Conservation (phyloP, 2,113 vertebrate genomes). For the Microtus pennsylvanicus region DNA sequence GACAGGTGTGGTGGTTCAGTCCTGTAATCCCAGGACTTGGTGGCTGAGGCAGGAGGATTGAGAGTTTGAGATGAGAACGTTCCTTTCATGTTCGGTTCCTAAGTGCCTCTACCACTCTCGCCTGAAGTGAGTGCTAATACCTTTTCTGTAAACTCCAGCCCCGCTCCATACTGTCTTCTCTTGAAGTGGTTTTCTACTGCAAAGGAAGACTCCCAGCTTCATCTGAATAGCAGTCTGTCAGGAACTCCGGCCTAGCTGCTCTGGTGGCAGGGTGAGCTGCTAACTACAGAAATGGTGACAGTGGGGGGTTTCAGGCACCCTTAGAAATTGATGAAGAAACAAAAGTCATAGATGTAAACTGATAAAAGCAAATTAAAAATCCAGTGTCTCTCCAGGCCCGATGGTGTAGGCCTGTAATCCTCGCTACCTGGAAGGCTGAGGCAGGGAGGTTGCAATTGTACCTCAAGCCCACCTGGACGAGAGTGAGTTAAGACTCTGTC, state of each 20-base stretch:
- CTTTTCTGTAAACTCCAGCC: neutral
- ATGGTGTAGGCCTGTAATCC: neutral
- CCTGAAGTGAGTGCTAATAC: neutral
- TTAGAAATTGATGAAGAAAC: neutral
- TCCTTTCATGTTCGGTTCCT: neutral
- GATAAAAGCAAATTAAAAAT: neutral
- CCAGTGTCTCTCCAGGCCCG: neutral
- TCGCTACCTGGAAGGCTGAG: neutral
- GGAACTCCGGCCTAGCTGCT: neutral
- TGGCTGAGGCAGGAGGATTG: neutral
- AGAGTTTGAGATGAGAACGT: neutral
- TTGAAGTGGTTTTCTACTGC: neutral
- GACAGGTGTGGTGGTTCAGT: neutral
- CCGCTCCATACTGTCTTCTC: neutral
- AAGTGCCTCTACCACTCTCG: neutral
- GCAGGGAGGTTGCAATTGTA: no score
- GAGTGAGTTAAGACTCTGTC: neutral
- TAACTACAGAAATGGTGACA: neutral
- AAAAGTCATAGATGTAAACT: constrained; percentile 2
- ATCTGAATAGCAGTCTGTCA: neutral
- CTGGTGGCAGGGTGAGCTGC: neutral
- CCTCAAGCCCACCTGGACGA: neutral
- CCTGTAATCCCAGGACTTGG: neutral
- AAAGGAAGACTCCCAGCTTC: neutral
- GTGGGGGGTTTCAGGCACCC: neutral